Evolutionary conservation across 2,113 vertebrate species (phyloP), one percentile per base, ranked within the genome.

Genomic region (Mormoops blainvillei): DNA sequence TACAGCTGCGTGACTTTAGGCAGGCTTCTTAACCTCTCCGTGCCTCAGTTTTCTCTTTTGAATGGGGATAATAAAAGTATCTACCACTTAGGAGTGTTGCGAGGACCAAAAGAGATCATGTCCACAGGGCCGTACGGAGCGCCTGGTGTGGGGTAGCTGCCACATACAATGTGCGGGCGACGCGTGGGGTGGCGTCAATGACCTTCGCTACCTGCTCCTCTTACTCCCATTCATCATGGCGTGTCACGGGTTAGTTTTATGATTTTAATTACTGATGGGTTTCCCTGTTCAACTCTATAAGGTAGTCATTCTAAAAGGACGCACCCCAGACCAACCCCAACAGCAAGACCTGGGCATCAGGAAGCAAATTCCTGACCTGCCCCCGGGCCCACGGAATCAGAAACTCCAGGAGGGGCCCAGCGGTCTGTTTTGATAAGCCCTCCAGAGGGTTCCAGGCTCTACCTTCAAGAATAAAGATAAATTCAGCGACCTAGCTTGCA

Each of bases 171-270:
- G 15, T 0, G 7, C 11, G 5, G 45, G 63, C 10, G 3, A 73
- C 1, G 1, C 12, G 13, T 1, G 0, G 7, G 19, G 45, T 24
- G 9, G 61, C 3, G 28, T 2, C 3, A 7, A 1, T 1, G 11
- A 3, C 14, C 1, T 0, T 8, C 38, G 9, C 45, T 3, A 19
- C 4, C 88, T 26, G 36, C 43, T 45, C 43, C 5, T 67, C 10
- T 19, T 24, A 5, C 19, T 19, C 58, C 38, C 38, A 9, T 9
- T 31, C 71, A 18, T 5, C 2, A 5, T 12, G 33, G 22, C 24
- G 26, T 3, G 13, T 52, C 65, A 19, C 33, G 65, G 77, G 1
- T 43, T 36, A 9, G 19, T 7, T 31, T 43, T 22, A 12, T 16
- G 38, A 19, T 86, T 7, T 80, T 31, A 82, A n/a, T n/a, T 28